These are phyloP conservation scores for Manduca sexta DNA, from an alignment of 1,140 invertebrate species.

Conservation along the genomic window DNA sequence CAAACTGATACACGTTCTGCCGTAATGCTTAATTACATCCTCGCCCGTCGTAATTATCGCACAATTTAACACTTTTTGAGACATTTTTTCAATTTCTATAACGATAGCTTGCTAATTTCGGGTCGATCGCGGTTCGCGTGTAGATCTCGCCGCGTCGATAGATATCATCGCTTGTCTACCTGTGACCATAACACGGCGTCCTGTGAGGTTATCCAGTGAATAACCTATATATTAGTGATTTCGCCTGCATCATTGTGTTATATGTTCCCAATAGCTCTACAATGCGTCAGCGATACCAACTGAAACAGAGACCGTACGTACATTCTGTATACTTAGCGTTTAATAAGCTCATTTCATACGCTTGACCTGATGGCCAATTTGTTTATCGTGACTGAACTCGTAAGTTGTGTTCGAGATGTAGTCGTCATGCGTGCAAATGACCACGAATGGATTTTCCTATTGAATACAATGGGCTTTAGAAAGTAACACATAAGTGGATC, in stretches of 20 bases:
- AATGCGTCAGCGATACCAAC: slow-evolving; percentile 67
- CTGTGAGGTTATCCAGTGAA: slow-evolving; percentile 31
- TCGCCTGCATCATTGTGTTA: slow-evolving; percentile 21
- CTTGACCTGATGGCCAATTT: slow-evolving; percentile 20
- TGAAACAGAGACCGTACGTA: slow-evolving; percentile 67
- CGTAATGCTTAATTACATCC: slow-evolving; percentile 60
- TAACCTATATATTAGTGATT: slow-evolving; percentile 39
- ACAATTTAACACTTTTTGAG: slow-evolving; percentile 36
- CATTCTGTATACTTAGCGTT: slow-evolving; percentile 8
- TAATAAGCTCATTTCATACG: slow-evolving; percentile 13
- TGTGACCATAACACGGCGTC: slow-evolving; percentile 17
- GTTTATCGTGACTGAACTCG: slow-evolving; percentile 18
- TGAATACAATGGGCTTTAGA: slow-evolving; percentile 46
- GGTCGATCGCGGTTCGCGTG: slow-evolving; percentile 17
- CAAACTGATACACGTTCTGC: slow-evolving; percentile 59
- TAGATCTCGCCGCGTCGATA: slow-evolving; percentile 7
- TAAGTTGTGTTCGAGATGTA: slow-evolving; percentile 13
- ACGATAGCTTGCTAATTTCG: slow-evolving; percentile 17
- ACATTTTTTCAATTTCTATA: slow-evolving; percentile 30
- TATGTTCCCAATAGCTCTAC: slow-evolving; percentile 19
- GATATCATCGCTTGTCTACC: slow-evolving; percentile 11
- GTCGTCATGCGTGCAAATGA: slow-evolving; percentile 17
- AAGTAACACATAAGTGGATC: slow-evolving; percentile 28
- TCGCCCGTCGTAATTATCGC: slow-evolving; percentile 34
- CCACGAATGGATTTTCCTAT: slow-evolving; percentile 15